Evolutionary conservation across 1,140 invertebrate species (phyloP), one percentile per base, ranked within the genome.

Genomic region (Procambarus clarkii): DNA sequence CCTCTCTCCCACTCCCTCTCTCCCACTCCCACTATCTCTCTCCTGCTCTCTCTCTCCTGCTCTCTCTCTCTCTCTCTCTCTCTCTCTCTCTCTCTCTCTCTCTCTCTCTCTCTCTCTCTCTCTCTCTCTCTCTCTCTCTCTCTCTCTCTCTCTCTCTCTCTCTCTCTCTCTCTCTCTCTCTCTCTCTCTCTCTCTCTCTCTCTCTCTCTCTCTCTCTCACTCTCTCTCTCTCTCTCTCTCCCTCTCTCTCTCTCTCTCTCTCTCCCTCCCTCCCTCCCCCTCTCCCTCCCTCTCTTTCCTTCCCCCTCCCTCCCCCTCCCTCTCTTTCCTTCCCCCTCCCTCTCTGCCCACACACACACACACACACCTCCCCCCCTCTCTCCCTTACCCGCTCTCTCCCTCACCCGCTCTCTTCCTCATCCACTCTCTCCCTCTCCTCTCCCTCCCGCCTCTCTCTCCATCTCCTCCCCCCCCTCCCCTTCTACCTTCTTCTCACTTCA

Each of bases 1-100:
- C n/a, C n/a, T n/a, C n/a, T n/a, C n/a, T n/a, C n/a, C n/a, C n/a
- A n/a, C n/a, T n/a, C n/a, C n/a, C n/a, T n/a, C n/a, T n/a, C n/a
- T n/a, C n/a, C n/a, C n/a, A n/a, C n/a, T n/a, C n/a, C n/a, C n/a
- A n/a, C n/a, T n/a, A n/a, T 77, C 24, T 34, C 45, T 34, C 24
- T 77, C 24, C 24, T 77, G 45, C 24, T 77, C 24, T 11, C 9
- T 11, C 9, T 69, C 9, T 11, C 9, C 9, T 69, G 21, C 9
- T 69, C 11, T 9, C 9, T 69, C 21, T 11, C 9, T 69, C 9
- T 69, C 9, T 11, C 21, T 69, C 21, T 34, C 13, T n/a, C 45
- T 69, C 64, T 77, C 45, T 77, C 74, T n/a, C n/a, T n/a, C n/a
- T n/a, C n/a, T n/a, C n/a, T n/a, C 74, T 77, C n/a, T 46, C 44